Evolutionary conservation across 2,113 vertebrate species (phyloP), one percentile per base, ranked within the genome.

Genomic region (Ptilonorhynchus violaceus): DNA sequence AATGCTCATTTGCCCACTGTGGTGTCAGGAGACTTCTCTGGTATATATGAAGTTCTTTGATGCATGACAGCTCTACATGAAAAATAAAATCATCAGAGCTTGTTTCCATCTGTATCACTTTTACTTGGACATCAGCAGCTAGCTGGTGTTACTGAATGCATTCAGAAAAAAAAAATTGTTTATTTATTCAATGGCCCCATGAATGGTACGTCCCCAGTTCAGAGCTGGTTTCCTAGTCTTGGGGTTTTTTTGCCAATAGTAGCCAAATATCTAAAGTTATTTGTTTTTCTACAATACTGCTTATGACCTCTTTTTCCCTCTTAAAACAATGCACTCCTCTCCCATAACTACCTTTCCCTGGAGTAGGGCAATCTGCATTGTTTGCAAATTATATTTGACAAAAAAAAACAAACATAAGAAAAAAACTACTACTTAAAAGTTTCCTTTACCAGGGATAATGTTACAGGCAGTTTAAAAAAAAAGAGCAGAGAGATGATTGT

Each of bases 321-420:
- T 93, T 86, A 74, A 80, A 93, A 82, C 33, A 74, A 69, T 68
- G 79, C 66, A 95, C 41, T 94, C 93, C 74, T 97, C 42, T 88
- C 53, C 55, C 55, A 39, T 56, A 76, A 62, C 41, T 70, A 44
- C 11, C n/a, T 64, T 66, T 85, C 80, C 66, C 76, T 52, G 33
- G 35, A 64, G 37, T 50, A 80, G 63, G 85, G 82, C 39, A 67
- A 60, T 94, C 70, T 70, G 33, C 66, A 93, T 96, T 97, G 74
- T 97, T 97, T 49, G 41, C 17, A 10, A 93, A 72, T 82, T 56
- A 56, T 84, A 50, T 92, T 92, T 91, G 64, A n/a, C 8, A 25
- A 82, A 94, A 75, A 89, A 86, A 35, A 42, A 46, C 6, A 92
- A 88, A 56, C 15, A 17, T 39, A 39, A 47, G 28, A 16, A 30